These are phyloP conservation scores for Troides aeacus DNA, from an alignment of 2,888 invertebrate genomes.

Conservation along the genomic window DNA sequence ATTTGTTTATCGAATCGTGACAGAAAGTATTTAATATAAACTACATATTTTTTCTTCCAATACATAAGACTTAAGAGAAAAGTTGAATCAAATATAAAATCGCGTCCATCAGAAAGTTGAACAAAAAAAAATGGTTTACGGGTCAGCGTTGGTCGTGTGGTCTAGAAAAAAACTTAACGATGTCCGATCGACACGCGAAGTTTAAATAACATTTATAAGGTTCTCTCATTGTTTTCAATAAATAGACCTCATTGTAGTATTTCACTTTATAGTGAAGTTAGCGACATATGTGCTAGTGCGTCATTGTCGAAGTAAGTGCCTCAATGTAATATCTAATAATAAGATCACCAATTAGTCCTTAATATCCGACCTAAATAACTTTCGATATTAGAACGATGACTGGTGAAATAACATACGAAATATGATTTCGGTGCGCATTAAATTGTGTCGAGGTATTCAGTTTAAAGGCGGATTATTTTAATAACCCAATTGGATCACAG, in stretches of 20 bases:
- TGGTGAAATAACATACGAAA: constrained; percentile 5
- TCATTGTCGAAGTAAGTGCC: constrained; percentile 22
- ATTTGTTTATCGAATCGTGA: no score
- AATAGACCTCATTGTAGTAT: neutral
- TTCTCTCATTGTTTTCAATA: neutral
- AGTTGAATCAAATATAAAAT: constrained; percentile 16
- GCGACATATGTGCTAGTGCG: constrained; percentile 10
- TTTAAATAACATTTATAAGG: neutral
- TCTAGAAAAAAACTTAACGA: constrained; percentile 12
- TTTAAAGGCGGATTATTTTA: constrained; percentile 15
- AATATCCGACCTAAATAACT: constrained; percentile 28
- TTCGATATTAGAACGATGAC: constrained; percentile 19
- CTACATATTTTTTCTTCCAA: no score
- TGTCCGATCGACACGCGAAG: constrained; percentile 3
- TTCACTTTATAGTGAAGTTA: constrained; percentile 1
- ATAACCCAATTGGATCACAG: constrained; percentile 36
- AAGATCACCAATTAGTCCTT: constrained; percentile 33
- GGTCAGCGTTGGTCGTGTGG: constrained; percentile 17
- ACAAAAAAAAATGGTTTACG: constrained; percentile 8
- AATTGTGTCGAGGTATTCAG: neutral
- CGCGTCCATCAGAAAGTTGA: constrained; percentile 11
- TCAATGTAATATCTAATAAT: constrained; percentile 32
- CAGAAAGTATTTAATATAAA: no score
- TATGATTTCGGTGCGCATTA: constrained; percentile 2
- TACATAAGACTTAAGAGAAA: constrained; percentile 6